Evolutionary conservation across 2,888 invertebrate species (phyloP).

Genomic region (Rhagonycha fulva): DNA sequence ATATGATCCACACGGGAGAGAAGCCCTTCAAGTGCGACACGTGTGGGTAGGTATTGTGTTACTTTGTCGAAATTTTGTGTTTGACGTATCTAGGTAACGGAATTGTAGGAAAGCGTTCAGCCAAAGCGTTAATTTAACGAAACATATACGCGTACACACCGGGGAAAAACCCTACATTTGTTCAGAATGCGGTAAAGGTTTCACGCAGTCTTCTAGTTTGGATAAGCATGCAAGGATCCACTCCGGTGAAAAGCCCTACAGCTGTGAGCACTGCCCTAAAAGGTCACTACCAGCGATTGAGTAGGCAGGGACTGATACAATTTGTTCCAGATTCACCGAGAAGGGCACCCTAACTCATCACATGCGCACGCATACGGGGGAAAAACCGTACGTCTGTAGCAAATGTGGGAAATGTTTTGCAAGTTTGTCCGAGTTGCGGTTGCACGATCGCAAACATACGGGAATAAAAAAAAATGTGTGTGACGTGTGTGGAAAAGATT

Average conservation of each 20-base stretch:
- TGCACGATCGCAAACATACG: conserved; percentile 41
- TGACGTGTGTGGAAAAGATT: conserved; percentile 41
- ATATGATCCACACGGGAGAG: conserved; percentile 43
- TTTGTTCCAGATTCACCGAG: conserved; percentile 39
- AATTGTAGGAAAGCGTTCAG: conserved; percentile 43
- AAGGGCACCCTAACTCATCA: conserved; percentile 40
- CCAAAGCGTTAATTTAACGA: conserved; percentile 43
- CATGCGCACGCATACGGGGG: conserved; percentile 39
- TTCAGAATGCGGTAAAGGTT: conserved; percentile 42
- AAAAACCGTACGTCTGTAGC: conserved; percentile 40
- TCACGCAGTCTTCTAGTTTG: conserved; percentile 43
- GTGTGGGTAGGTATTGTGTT: conserved; percentile 38
- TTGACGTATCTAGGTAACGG: background rate
- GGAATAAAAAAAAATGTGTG: conserved; percentile 42
- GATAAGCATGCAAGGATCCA: conserved; percentile 43
- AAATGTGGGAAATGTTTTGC: conserved; percentile 39
- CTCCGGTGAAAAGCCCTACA: conserved; percentile 38
- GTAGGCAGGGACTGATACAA: background rate
- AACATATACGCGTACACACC: conserved; percentile 45
- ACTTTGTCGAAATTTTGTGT: background rate
- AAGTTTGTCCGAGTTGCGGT: conserved; percentile 38
- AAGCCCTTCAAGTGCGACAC: conserved; percentile 42
- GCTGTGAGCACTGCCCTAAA: conserved; percentile 40
- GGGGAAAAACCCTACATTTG: conserved; percentile 45
- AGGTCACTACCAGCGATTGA: conserved; percentile 21